Percentiles rank a stretch among this genome's conserved stretches.
These are phyloP conservation scores for Schrankia costaestrigalis DNA, from an alignment of 2,888 invertebrate genomes.

Conservation along the genomic window DNA sequence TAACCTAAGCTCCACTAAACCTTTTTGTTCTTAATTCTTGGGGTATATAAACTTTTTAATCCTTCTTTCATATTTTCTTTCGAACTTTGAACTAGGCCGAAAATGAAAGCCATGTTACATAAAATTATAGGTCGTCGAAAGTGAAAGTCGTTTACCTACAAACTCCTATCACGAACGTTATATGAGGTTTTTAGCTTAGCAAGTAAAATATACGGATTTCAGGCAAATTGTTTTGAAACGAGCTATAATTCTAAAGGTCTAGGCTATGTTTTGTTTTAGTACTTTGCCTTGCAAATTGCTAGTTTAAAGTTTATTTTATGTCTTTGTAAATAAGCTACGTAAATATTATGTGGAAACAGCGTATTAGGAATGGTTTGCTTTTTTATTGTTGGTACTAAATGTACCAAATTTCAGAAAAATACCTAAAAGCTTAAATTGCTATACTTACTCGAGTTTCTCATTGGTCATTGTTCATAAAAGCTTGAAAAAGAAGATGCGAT, in stretches of 20 bases:
- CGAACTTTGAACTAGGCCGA: constrained; percentile 23
- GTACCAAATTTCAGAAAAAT: too few relatives aligned
- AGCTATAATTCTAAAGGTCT: constrained; percentile 8
- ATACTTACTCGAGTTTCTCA: too few relatives aligned
- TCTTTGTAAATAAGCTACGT: too few relatives aligned
- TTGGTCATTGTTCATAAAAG: too few relatives aligned
- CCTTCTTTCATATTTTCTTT: constrained; percentile 28
- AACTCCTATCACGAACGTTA: constrained; percentile 40
- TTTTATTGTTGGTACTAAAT: too few relatives aligned
- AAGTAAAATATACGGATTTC: constrained; percentile 18
- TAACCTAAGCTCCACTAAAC: constrained; percentile 9
- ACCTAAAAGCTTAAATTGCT: too few relatives aligned
- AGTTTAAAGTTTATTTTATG: constrained; percentile 1
- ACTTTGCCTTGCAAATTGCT: background rate
- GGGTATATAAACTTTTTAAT: constrained; percentile 23
- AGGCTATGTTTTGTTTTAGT: constrained; percentile 9
- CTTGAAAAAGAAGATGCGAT: too few relatives aligned
- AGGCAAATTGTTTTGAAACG: constrained; percentile 11
- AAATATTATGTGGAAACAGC: too few relatives aligned
- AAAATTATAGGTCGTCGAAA: constrained; percentile 42
- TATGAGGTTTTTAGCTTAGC: constrained; percentile 30
- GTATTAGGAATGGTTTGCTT: too few relatives aligned
- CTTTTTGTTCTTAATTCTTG: constrained; percentile 20
- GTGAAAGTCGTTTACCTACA: constrained; percentile 44
- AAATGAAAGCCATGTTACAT: constrained; percentile 31